Conservation (phyloP, 1,140 invertebrate species). For the Apis cerana region DNA sequence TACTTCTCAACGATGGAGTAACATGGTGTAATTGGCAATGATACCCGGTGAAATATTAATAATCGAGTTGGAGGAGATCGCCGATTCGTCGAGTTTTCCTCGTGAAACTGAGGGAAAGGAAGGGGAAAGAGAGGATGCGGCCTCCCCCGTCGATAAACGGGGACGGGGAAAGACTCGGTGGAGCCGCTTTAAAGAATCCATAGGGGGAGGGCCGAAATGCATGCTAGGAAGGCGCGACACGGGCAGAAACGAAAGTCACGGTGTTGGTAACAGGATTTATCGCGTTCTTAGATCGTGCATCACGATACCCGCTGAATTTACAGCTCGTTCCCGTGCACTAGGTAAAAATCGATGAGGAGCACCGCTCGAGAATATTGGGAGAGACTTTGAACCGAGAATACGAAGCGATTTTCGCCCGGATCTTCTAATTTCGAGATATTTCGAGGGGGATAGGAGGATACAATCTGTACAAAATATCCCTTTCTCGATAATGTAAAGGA, state of each 20-base stretch:
- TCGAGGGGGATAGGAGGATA: neutral
- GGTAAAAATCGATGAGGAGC: conserved; percentile 59
- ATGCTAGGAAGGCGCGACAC: conserved; percentile 54
- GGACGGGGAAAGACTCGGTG: neutral
- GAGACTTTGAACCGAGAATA: conserved; percentile 43
- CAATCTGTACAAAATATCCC: neutral
- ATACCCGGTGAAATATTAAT: too few species aligned
- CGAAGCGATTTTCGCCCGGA: conserved; percentile 2
- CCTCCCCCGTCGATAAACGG: neutral
- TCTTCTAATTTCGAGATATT: neutral
- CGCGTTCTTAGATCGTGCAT: conserved; percentile 65
- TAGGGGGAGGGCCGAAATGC: conserved; percentile 29
- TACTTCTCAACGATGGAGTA: neutral
- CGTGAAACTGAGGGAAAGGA: neutral
- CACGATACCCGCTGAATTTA: conserved; percentile 63
- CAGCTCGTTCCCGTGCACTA: conserved; percentile 51
- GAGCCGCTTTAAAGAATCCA: conserved; percentile 15
- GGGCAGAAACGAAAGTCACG: conserved; percentile 63
- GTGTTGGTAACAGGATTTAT: conserved; percentile 63
- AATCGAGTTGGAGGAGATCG: too few species aligned
- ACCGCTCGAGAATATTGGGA: conserved; percentile 47
- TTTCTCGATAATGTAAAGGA: neutral
- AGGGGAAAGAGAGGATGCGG: neutral
- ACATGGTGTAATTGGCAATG: neutral
- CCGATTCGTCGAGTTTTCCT: neutral